Conservation (phyloP, 2,888 invertebrate genomes). For the Platerodrilus igneus region DNA sequence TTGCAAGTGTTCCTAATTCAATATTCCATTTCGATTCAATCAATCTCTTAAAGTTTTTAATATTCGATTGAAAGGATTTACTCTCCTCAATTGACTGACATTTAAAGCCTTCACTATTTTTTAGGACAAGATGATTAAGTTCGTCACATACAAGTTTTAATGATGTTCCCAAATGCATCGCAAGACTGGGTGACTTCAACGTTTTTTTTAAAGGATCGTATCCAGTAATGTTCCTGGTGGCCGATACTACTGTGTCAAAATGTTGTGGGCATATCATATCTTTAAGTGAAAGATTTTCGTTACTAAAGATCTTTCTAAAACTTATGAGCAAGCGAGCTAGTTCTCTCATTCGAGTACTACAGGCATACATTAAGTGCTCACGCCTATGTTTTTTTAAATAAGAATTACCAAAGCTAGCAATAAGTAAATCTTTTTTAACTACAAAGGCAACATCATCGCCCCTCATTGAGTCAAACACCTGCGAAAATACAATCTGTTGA, state of each 20-base stretch:
- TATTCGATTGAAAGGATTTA: conserved; percentile 7
- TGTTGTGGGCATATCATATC: conserved; percentile 27
- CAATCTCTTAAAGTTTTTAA: conserved; percentile 17
- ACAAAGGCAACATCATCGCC: conserved; percentile 26
- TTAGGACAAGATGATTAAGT: conserved; percentile 25
- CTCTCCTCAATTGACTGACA: conserved; percentile 14
- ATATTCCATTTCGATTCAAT: conserved; percentile 27
- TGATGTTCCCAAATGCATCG: conserved; percentile 29
- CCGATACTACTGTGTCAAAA: conserved; percentile 26
- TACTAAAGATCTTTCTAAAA: conserved; percentile 17
- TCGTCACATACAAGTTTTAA: conserved; percentile 28
- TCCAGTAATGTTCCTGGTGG: conserved; percentile 26
- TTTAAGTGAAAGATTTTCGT: conserved; percentile 13
- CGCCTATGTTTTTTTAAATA: conserved; percentile 29
- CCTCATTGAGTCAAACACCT: conserved; percentile 28
- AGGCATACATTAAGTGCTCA: conserved; percentile 22
- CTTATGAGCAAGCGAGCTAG: conserved; percentile 22
- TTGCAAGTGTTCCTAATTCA: conserved; percentile 28
- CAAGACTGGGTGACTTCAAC: conserved; percentile 29
- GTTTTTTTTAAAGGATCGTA: conserved; percentile 28
- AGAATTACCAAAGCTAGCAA: conserved; percentile 25
- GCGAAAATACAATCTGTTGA: too few species aligned
- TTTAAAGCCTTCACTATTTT: conserved; percentile 25
- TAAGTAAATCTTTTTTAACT: conserved; percentile 28
- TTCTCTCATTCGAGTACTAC: conserved; percentile 27